Evolutionary conservation across 1,140 invertebrate species (phyloP).

Genomic region (Hermatobates lingyangjiaoensis): DNA sequence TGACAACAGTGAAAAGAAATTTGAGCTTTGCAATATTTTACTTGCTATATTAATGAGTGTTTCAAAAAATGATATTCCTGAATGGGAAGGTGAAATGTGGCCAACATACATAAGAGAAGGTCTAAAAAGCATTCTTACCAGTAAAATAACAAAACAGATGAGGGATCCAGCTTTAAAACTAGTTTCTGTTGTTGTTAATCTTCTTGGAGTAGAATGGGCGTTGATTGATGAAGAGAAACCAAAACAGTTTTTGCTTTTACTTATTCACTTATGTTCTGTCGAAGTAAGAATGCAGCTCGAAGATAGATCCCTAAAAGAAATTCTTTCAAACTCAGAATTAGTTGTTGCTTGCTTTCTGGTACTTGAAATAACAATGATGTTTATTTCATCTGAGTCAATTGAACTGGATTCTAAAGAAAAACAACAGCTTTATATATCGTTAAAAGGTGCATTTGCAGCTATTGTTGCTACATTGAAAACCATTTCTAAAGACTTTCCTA

Average conservation of each 20-base stretch:
- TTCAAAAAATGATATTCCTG: slow-evolving; percentile 14
- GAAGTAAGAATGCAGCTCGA: slow-evolving; percentile 85
- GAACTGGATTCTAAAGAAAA: slow-evolving; percentile 77
- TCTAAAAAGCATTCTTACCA: slow-evolving; percentile 58
- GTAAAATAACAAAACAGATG: slow-evolving; percentile 70
- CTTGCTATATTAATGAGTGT: slow-evolving; percentile 47
- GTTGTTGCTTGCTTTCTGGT: slow-evolving; percentile 67
- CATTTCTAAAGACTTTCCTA: slow-evolving; percentile 30
- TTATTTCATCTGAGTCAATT: slow-evolving; percentile 58
- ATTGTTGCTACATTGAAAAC: slow-evolving; percentile 52
- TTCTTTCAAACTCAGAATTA: slow-evolving; percentile 51
- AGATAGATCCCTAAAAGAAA: slow-evolving; percentile 53
- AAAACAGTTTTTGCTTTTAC: slow-evolving; percentile 60
- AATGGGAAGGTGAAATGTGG: slow-evolving; percentile 34
- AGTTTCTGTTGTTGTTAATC: slow-evolving; percentile 54
- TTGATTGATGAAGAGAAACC: slow-evolving; percentile 55
- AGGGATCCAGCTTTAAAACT: slow-evolving; percentile 70
- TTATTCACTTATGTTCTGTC: slow-evolving; percentile 72
- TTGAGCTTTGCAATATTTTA: slow-evolving; percentile 59
- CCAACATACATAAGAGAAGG: slow-evolving; percentile 56
- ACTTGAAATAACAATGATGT: slow-evolving; percentile 59
- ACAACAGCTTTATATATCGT: slow-evolving; percentile 69
- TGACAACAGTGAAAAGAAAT: slow-evolving; percentile 70
- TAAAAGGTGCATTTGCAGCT: slow-evolving; percentile 74
- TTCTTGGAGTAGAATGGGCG: slow-evolving; percentile 68